phyloP scores from a whole-genome alignment of 2,113 vertebrate species.

The Athene cunicularia region DNA sequence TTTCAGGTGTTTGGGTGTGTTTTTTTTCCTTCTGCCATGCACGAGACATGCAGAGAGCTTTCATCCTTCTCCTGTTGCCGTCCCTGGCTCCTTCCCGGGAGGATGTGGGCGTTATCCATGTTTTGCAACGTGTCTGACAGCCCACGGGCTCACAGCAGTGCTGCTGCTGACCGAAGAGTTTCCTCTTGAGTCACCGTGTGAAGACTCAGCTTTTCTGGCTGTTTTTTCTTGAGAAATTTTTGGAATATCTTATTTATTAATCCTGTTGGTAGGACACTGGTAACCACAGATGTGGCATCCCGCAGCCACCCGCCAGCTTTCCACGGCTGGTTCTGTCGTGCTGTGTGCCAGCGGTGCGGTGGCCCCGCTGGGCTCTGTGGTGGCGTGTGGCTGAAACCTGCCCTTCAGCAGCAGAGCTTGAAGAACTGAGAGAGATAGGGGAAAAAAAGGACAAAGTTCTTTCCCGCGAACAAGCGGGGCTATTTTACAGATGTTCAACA shows the following conservation, averaged over 20 bases:
- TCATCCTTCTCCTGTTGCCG: background rate
- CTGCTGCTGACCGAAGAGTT: slow-evolving; percentile 43
- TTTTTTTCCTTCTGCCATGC: background rate
- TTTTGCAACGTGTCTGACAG: background rate
- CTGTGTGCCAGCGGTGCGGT: background rate
- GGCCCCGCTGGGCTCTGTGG: rapidly evolving
- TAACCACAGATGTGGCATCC: background rate
- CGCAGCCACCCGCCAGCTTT: rapidly evolving
- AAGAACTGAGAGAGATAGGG: background rate
- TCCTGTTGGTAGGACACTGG: background rate
- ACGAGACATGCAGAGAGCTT: background rate
- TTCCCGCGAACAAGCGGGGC: background rate
- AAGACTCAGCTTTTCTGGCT: slow-evolving; percentile 38
- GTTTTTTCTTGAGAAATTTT: background rate
- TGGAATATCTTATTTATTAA: background rate
- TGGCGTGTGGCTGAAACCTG: rapidly evolving
- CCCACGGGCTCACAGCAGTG: background rate
- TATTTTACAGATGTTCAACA: background rate
- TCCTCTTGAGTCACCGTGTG: slow-evolving; percentile 12
- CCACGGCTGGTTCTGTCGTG: background rate
- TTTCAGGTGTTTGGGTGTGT: background rate
- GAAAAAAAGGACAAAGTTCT: background rate
- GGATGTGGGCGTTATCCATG: slow-evolving; percentile 51
- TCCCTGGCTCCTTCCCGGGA: slow-evolving; percentile 9
- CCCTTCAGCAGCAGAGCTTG: no score